Conservation (phyloP, 2,797 vertebrate genomes). For the Xenentodon cancila region DNA sequence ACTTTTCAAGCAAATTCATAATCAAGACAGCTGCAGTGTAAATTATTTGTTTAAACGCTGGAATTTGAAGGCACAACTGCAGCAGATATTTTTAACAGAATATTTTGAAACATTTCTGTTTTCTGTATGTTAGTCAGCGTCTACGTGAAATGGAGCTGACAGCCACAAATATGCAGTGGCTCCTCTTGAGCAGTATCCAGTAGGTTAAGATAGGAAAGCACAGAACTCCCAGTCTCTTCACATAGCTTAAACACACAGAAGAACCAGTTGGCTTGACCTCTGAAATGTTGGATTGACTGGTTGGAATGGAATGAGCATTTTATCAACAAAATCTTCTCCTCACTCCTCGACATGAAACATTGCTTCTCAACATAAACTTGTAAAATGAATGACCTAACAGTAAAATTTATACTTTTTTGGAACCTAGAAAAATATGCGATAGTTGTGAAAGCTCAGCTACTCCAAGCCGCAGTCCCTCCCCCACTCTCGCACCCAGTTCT, state of each 20-base stretch:
- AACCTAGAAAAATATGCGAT: slow-evolving; percentile 33
- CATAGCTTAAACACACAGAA: slow-evolving; percentile 24
- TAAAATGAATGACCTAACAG: slow-evolving; percentile 2
- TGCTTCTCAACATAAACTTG: neutral
- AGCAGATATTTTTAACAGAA: neutral
- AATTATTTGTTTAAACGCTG: too few species aligned
- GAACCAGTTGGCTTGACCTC: slow-evolving; percentile 32
- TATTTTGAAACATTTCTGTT: slow-evolving; percentile 39
- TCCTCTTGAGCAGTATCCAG: slow-evolving; percentile 26
- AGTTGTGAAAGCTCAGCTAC: slow-evolving; percentile 46
- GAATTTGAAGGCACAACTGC: too few species aligned
- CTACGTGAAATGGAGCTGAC: slow-evolving; percentile 43
- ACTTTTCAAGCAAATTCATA: too few species aligned
- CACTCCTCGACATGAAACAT: slow-evolving; percentile 7
- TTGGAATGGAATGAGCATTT: slow-evolving; percentile 36
- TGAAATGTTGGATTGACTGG: slow-evolving; percentile 37
- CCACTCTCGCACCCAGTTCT: slow-evolving; percentile 60
- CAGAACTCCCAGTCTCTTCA: slow-evolving; percentile 25
- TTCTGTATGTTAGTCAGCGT: slow-evolving; percentile 31
- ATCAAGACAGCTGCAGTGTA: too few species aligned
- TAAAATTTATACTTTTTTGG: slow-evolving; percentile 10
- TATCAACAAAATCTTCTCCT: slow-evolving; percentile 30
- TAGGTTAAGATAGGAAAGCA: slow-evolving; percentile 33
- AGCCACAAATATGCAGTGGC: slow-evolving; percentile 60
- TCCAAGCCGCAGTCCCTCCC: slow-evolving; percentile 61